These are phyloP conservation scores for Ceratotherium simum DNA, from an alignment of 2,113 vertebrate species.

Conservation along the genomic window DNA sequence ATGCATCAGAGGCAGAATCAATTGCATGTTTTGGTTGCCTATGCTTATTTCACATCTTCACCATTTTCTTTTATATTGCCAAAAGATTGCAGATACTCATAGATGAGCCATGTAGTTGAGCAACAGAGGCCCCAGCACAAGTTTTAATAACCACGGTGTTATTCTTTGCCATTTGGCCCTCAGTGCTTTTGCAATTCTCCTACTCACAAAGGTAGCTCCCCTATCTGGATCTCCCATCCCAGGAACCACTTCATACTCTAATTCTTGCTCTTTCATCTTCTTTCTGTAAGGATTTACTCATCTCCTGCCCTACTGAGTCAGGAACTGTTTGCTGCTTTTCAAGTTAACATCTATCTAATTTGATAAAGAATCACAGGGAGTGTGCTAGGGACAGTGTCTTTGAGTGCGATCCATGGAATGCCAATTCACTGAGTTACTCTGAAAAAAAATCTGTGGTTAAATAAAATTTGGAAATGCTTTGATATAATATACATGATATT, in stretches of 20 bases:
- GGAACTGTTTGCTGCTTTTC: background rate
- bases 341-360: background rate
- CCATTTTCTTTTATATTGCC: background rate
- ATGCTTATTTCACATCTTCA: background rate
- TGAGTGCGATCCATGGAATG: background rate
- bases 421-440: background rate
- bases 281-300: background rate
- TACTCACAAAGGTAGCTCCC: background rate
- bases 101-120: background rate
- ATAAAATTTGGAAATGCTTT: background rate
- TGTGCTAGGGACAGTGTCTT: background rate
- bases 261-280: background rate
- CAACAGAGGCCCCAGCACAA: background rate
- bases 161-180: background rate
- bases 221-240: background rate
- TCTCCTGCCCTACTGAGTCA: background rate
- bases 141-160: background rate
- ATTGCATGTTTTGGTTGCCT: background rate
- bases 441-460: background rate
- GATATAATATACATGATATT: too few relatives aligned
- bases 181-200: background rate
- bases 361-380: background rate
- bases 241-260: background rate
- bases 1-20: background rate
- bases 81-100: background rate